Evolutionary conservation across 2,888 invertebrate genomes (phyloP).

Genomic region (Strigamia maritima): DNA sequence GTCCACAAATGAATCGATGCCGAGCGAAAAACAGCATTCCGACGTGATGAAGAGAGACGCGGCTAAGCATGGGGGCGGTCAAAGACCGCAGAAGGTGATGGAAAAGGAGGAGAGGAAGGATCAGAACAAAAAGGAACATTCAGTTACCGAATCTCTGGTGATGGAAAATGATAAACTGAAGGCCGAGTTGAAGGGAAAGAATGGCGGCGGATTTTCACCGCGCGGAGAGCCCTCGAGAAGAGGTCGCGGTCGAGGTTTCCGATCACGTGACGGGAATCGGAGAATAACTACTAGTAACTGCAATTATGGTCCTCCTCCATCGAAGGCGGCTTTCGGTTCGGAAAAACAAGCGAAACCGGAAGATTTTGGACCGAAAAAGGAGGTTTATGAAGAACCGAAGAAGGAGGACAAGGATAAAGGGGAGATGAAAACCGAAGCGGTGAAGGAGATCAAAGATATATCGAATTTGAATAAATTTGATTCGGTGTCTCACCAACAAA

Average conservation of each 20-base stretch:
- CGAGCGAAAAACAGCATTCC: conserved; percentile 43
- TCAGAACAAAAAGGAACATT: conserved; percentile 42
- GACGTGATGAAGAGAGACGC: conserved; percentile 25
- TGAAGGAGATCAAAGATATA: not conserved
- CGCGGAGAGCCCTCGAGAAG: conserved; percentile 84
- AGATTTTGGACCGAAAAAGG: not conserved
- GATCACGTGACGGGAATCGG: conserved; percentile 48
- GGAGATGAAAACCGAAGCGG: conserved; percentile 53
- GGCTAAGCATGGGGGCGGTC: conserved; percentile 4
- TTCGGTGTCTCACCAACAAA: not conserved
- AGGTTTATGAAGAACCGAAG: conserved; percentile 12
- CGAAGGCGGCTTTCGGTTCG: conserved; percentile 67
- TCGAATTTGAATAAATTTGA: conserved; percentile 36
- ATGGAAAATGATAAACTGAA: conserved; percentile 37
- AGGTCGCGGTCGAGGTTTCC: conserved; percentile 69
- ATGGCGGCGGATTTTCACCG: conserved; percentile 71
- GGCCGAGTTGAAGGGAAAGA: conserved; percentile 41
- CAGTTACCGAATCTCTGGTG: conserved; percentile 41
- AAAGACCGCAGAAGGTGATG: not conserved
- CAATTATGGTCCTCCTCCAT: conserved; percentile 75
- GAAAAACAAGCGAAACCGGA: conserved; percentile 45
- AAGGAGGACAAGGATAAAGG: conserved; percentile 31
- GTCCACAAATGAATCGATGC: conserved; percentile 48
- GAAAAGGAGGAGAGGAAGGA: conserved; percentile 40
- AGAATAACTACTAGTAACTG: conserved; percentile 60